Percentiles rank a stretch among this genome's conserved stretches.
Conservation (phyloP, 2,113 vertebrate species). For the Ursus arctos region DNA sequence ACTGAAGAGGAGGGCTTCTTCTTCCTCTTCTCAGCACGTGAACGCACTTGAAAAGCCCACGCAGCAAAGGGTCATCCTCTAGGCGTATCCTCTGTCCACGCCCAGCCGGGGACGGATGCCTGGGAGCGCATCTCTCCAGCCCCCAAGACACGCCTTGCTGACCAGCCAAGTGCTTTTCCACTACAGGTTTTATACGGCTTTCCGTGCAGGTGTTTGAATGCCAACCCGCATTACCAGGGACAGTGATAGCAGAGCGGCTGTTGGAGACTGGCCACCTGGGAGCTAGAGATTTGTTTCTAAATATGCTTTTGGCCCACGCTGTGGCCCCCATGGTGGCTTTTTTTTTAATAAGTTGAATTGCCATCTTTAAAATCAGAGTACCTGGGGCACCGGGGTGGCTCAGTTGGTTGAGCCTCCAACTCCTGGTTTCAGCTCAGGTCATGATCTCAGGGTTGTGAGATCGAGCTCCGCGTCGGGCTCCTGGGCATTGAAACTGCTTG, state of each 20-base stretch:
- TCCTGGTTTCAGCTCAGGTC: background rate
- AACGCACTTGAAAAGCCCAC: background rate
- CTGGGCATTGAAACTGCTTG: too few relatives aligned
- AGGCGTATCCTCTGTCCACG: background rate
- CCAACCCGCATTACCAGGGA: background rate
- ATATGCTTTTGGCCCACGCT: background rate
- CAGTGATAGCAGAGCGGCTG: background rate
- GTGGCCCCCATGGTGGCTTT: background rate
- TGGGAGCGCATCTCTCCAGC: background rate
- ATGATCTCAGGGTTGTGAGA: background rate
- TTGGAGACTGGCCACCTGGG: background rate
- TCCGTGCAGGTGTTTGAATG: background rate
- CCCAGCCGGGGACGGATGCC: background rate
- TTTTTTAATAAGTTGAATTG: background rate
- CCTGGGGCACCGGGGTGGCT: background rate
- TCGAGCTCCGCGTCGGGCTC: background rate
- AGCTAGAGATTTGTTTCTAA: background rate
- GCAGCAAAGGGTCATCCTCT: background rate
- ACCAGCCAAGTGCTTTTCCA: background rate
- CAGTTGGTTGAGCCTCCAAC: background rate
- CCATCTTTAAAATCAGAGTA: background rate
- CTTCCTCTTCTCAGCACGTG: background rate
- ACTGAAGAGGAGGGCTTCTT: too few relatives aligned
- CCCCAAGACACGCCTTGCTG: rapidly evolving
- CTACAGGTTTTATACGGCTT: background rate